Base-by-base conservation (phyloP, 1,140 invertebrate genomes). In the Eciton burchellii region DNA sequence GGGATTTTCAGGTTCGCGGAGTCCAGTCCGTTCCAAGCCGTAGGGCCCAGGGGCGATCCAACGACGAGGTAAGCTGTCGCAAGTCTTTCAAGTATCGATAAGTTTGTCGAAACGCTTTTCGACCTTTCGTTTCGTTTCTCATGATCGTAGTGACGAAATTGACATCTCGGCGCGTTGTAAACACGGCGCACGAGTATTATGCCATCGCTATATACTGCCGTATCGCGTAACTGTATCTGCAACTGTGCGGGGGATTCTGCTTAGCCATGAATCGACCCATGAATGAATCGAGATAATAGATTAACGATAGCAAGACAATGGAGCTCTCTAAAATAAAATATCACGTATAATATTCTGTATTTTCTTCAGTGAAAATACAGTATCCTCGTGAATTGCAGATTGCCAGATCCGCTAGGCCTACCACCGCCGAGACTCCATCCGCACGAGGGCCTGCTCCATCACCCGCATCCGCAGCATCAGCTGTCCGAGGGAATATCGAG, bases 1-100 rank as follows among this genome's bases (percentile, higher is more conserved):
- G 92, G 92, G 12, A 93, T 94, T 68, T 94, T 94, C 86, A 94
- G 93, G 90, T 87, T 93, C 52, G 90, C 93, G 24, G 93, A 94
- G 81, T 93, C 92, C 14, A 94, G 93, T 81, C 93, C 93, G 47
- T 94, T 94, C 59, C 93, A 94, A 65, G 93, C 93, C 14, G 93
- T 94, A 56, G 93, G 93, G 59, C 93, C 93, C 16, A 88, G 93
- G 21, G 93, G 93, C 68, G 93, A 94, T 86, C 89, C 94, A 16
- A 92, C 93, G 19, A 93, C 93, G 19, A 93, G 93, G 93, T 93
- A 79, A 81, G 88, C 88, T 54, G 54, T 21, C 26, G 6, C 14
- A 29, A 3, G 12, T 21, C 3, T 57, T 21, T 11, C 11, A 60
- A 60, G 21, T 21, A 0, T 24, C 16, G 54, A 72, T 41, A 41